A percentile compares a stretch with the other conserved stretches of the same genome.
phyloP scores from a whole-genome alignment of 2,797 vertebrate genomes.

The Neosilurus hyrtlii region DNA sequence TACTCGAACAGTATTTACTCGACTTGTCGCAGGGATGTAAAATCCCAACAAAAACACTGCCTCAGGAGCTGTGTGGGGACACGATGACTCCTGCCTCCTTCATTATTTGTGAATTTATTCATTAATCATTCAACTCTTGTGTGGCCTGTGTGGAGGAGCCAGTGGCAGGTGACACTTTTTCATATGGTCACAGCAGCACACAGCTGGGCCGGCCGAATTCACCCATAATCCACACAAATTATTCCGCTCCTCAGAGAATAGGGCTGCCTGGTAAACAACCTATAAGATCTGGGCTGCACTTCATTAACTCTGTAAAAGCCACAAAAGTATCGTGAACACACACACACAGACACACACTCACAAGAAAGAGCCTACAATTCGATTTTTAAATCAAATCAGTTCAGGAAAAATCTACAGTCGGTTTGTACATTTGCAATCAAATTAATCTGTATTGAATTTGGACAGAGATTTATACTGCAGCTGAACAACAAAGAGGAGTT shows the following conservation, averaged over 20 bases:
- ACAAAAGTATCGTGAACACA: slow-evolving; percentile 61
- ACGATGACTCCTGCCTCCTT: slow-evolving; percentile 60
- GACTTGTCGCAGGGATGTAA: slow-evolving; percentile 25
- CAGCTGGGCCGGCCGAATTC: slow-evolving; percentile 67
- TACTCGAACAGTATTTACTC: slow-evolving; percentile 20
- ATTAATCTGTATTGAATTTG: slow-evolving; percentile 18
- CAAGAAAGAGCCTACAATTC: slow-evolving; percentile 7
- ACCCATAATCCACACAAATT: slow-evolving; percentile 73
- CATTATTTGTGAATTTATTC: slow-evolving; percentile 83
- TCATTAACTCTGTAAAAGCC: slow-evolving; percentile 75
- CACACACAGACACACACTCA: background rate
- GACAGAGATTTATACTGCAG: slow-evolving; percentile 13
- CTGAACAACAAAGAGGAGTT: slow-evolving; percentile 19
- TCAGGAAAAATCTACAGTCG: slow-evolving; percentile 20
- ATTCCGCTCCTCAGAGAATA: slow-evolving; percentile 69
- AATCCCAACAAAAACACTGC: slow-evolving; percentile 46
- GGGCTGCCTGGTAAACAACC: slow-evolving; percentile 72
- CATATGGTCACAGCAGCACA: slow-evolving; percentile 71
- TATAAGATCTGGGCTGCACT: slow-evolving; percentile 65
- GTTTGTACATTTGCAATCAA: background rate
- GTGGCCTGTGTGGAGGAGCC: slow-evolving; percentile 65
- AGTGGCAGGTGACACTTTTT: slow-evolving; percentile 74
- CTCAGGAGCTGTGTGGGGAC: slow-evolving; percentile 57
- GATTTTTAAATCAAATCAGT: slow-evolving; percentile 28
- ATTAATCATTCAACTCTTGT: slow-evolving; percentile 78